These are phyloP conservation scores for Pinna nobilis DNA, from an alignment of 1,140 invertebrate species.

Conservation along the genomic window DNA sequence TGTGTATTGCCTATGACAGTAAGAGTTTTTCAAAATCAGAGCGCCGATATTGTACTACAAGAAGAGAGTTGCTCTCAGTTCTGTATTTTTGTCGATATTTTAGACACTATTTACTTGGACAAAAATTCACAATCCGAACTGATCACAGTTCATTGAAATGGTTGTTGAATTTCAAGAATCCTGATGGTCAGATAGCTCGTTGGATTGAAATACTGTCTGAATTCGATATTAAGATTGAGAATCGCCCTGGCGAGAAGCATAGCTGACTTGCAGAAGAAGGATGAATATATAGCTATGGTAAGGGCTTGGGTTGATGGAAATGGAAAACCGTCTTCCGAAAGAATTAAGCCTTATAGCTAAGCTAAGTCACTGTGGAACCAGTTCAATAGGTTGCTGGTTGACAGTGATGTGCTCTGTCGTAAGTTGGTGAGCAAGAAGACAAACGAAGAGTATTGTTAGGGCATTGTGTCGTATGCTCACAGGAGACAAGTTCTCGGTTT, in stretches of 20 bases:
- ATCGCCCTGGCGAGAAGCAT: constrained; percentile 49
- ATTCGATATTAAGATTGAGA: constrained; percentile 51
- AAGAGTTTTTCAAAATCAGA: constrained; percentile 16
- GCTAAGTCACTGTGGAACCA: background rate
- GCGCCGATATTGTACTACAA: constrained; percentile 14
- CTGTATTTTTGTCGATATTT: constrained; percentile 12
- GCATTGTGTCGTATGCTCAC: background rate
- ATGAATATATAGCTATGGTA: background rate
- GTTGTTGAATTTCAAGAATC: constrained; percentile 4
- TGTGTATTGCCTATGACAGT: constrained; percentile 8
- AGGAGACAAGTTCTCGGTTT: background rate
- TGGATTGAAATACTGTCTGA: constrained; percentile 51
- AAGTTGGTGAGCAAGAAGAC: background rate
- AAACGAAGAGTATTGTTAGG: background rate
- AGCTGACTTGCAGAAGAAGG: background rate
- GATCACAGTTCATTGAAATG: constrained; percentile 9
- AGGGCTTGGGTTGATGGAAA: background rate
- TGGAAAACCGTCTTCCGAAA: background rate
- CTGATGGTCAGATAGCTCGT: constrained; percentile 32
- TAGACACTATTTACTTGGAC: background rate
- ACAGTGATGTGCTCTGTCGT: background rate
- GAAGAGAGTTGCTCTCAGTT: constrained; percentile 16
- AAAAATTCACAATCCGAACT: constrained; percentile 2
- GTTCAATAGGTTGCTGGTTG: background rate
- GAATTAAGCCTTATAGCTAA: background rate